These are phyloP conservation scores for Dendroctonus valens DNA, from an alignment of 1,140 invertebrate species.

Conservation along the genomic window DNA sequence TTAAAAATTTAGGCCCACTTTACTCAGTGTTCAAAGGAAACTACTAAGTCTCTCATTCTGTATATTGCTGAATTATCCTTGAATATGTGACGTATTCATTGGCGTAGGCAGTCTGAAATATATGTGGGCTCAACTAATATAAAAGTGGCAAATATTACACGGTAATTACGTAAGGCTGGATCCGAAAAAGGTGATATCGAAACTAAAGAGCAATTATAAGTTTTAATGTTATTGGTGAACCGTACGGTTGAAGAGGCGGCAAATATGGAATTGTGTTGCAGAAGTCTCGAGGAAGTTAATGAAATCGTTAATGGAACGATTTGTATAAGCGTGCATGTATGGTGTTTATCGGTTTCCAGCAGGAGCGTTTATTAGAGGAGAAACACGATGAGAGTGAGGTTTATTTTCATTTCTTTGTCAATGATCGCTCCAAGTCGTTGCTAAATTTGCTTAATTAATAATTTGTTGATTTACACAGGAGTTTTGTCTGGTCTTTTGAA, in stretches of 20 bases:
- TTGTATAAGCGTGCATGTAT: slow-evolving; percentile 10
- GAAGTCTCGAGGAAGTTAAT: slow-evolving; percentile 7
- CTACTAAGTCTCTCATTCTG: no score
- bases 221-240: slow-evolving; percentile 26
- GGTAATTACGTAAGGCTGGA: slow-evolving; percentile 26
- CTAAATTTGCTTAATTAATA: no score
- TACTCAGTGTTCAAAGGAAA: no score
- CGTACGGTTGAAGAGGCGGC: slow-evolving; percentile 22
- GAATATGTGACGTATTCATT: slow-evolving; percentile 18
- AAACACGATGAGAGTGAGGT: no score
- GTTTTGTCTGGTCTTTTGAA: no score
- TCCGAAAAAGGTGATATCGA: slow-evolving; percentile 29
- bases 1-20: no score
- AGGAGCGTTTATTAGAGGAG: no score
- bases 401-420: no score
- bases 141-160: slow-evolving; percentile 31
- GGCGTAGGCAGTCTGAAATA: slow-evolving; percentile 25
- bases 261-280: slow-evolving; percentile 15
- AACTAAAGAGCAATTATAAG: slow-evolving; percentile 27
- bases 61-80: slow-evolving; percentile 4
- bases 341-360: no score
- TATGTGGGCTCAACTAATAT: slow-evolving; percentile 24
- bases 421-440: no score
- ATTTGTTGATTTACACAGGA: no score
- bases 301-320: slow-evolving; percentile 14